Evolutionary conservation across 2,797 vertebrate species (phyloP).

Genomic region (Scomberomorus guttatus): DNA sequence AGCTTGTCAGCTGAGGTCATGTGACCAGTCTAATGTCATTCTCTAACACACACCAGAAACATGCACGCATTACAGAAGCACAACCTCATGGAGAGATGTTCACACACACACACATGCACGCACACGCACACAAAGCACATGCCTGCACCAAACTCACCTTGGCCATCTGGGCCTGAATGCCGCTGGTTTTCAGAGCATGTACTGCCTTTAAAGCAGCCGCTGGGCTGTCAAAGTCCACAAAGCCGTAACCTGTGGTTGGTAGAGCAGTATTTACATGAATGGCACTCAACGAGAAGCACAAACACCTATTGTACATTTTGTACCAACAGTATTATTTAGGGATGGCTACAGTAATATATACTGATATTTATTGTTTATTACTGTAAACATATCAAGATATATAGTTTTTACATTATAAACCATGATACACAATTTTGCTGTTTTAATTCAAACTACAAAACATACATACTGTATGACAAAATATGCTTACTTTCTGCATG

Average conservation of each 20-base stretch:
- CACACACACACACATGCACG: constrained; percentile 3
- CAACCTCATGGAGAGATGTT: constrained; percentile 27
- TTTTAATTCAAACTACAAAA: neutral
- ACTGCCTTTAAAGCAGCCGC: constrained; percentile 98
- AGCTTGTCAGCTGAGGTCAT: constrained; percentile 85
- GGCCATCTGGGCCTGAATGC: constrained; percentile 99
- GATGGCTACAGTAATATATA: neutral
- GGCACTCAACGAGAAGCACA: constrained; percentile 15
- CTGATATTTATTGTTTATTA: neutral
- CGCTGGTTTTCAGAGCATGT: constrained; percentile 95
- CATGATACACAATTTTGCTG: neutral
- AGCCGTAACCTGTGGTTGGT: constrained; percentile 93
- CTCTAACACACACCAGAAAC: constrained; percentile 55
- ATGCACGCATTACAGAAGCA: constrained; percentile 40
- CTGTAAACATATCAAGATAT: neutral
- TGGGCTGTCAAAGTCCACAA: constrained; percentile 99
- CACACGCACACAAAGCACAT: constrained; percentile 13
- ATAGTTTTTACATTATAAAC: neutral
- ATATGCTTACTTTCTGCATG: neutral
- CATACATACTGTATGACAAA: neutral
- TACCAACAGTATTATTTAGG: neutral
- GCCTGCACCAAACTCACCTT: constrained; percentile 88
- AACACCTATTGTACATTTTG: constrained; percentile 1
- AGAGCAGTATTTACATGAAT: constrained; percentile 54
- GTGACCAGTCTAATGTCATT: constrained; percentile 82